Conservation (phyloP, 2,888 invertebrate genomes). For the Eulithis prunata region DNA sequence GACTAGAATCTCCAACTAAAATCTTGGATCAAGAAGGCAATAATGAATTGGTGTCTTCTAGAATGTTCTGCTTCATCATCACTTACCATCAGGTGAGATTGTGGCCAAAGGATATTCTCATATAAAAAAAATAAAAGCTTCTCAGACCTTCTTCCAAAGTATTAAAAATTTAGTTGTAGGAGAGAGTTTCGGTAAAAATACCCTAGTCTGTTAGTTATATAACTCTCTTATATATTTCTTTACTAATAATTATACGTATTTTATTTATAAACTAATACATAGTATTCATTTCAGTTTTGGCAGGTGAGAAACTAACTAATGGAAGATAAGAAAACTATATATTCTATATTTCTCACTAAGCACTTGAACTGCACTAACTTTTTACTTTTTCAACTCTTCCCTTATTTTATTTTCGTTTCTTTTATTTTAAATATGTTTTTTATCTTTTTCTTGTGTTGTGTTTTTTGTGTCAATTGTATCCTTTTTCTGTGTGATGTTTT, state of each 20-base stretch:
- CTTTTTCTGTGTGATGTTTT: constrained; percentile 11
- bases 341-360: constrained; percentile 23
- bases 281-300: constrained; percentile 60
- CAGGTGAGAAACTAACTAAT: constrained; percentile 57
- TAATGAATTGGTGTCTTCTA: too few species aligned
- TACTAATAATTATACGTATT: constrained; percentile 7
- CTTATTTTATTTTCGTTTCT: neutral
- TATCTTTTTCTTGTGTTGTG: constrained; percentile 6
- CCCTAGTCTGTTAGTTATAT: too few species aligned
- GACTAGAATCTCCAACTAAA: too few species aligned
- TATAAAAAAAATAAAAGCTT: too few species aligned
- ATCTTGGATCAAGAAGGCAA: too few species aligned
- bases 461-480: constrained; percentile 4
- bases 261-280: constrained; percentile 27
- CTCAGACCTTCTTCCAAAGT: too few species aligned
- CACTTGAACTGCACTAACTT: constrained; percentile 19
- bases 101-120: too few species aligned
- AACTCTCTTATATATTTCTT: too few species aligned
- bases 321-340: constrained; percentile 39
- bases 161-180: too few species aligned
- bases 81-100: too few species aligned
- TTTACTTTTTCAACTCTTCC: neutral
- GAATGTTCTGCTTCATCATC: too few species aligned
- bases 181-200: too few species aligned
- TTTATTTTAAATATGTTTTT: neutral